These are phyloP conservation scores for Lithobates pipiens DNA, from an alignment of 2,797 vertebrate genomes.

Conservation along the genomic window DNA sequence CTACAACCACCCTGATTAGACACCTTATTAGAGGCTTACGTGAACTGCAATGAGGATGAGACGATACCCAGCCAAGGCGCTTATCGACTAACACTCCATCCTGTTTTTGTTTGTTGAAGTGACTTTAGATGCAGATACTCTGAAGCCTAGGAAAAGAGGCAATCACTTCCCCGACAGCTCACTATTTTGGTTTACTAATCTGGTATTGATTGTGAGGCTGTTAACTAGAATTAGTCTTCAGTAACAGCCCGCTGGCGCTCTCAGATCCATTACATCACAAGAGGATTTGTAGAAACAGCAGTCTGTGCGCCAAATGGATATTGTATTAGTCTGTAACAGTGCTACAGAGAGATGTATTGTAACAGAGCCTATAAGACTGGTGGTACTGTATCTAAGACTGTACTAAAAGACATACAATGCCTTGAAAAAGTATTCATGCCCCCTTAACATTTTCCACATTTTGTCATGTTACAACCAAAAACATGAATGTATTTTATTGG, in stretches of 20 bases:
- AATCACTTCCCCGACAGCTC: conserved; percentile 34
- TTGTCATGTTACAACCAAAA: too few relatives aligned
- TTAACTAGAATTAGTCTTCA: conserved; percentile 19
- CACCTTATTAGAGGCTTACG: conserved; percentile 5
- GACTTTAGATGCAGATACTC: conserved; percentile 21
- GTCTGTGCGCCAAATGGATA: neutral
- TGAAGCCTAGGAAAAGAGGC: neutral
- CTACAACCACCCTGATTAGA: neutral
- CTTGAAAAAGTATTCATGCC: too few relatives aligned
- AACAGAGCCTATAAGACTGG: neutral
- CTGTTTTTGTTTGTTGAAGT: conserved; percentile 18
- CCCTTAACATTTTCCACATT: too few relatives aligned
- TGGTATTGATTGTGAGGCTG: conserved; percentile 13
- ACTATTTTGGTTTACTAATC: conserved; percentile 32
- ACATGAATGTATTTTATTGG: too few relatives aligned
- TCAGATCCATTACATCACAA: conserved; percentile 34
- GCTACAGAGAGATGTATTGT: neutral
- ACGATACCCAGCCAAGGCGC: neutral
- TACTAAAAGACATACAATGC: neutral
- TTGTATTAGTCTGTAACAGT: neutral
- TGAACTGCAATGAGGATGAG: neutral
- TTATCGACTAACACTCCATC: conserved; percentile 8
- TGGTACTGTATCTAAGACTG: neutral
- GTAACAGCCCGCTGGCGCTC: neutral
- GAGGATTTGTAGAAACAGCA: neutral